phyloP scores from a whole-genome alignment of 2,797 vertebrate species.

The Morus bassanus region DNA sequence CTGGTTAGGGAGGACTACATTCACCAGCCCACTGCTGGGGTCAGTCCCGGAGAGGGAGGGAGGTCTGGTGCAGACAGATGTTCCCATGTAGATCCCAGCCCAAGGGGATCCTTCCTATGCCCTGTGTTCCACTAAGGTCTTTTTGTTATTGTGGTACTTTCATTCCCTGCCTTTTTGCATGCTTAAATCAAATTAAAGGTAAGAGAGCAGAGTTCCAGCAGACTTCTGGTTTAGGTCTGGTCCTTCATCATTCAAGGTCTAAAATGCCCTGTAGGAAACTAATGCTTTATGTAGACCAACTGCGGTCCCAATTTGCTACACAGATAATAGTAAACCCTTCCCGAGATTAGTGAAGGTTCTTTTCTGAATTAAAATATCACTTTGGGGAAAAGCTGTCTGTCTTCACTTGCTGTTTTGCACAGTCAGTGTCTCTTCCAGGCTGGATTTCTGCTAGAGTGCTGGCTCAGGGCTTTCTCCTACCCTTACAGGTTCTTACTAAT shows the following conservation, averaged over 20 bases:
- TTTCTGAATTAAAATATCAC: slow-evolving; percentile 60
- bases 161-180: not conserved
- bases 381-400: slow-evolving; percentile 36
- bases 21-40: not conserved
- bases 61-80: not conserved
- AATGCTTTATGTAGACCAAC: slow-evolving; percentile 41
- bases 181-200: slow-evolving; percentile 48
- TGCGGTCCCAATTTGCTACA: slow-evolving; percentile 51
- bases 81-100: not conserved
- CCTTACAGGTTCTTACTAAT: not conserved
- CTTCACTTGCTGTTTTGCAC: not conserved
- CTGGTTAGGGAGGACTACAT: not conserved
- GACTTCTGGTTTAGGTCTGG: slow-evolving; percentile 45
- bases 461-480: not conserved
- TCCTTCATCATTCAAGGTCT: slow-evolving; percentile 53
- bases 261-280: slow-evolving; percentile 44
- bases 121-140: not conserved
- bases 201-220: slow-evolving; percentile 29
- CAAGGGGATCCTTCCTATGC: rapidly evolving
- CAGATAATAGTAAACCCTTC: slow-evolving; percentile 53
- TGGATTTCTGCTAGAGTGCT: slow-evolving; percentile 25
- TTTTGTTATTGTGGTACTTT: not conserved
- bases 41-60: not conserved
- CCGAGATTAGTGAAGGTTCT: slow-evolving; percentile 41
- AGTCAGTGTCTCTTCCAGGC: slow-evolving; percentile 24